Evolutionary conservation across 1,140 invertebrate genomes (phyloP), one percentile per base, ranked within the genome.

Genomic region (Sminthurides bifidus): DNA sequence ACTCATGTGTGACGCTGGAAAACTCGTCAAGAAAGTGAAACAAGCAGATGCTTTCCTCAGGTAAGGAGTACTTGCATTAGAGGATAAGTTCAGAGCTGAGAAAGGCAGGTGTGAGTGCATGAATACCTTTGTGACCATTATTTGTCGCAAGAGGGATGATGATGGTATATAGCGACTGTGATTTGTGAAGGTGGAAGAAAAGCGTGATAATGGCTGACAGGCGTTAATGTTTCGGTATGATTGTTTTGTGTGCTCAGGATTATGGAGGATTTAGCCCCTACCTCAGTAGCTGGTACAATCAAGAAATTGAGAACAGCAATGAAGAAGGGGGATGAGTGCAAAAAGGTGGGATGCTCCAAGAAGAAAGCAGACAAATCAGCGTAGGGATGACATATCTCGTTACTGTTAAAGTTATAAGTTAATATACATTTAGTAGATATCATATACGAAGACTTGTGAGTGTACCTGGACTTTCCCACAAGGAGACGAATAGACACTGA

Each of bases 21-120:
- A 64, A 54, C 48, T 66, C 27, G 61, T 66, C 14, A 66, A 66
- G 53, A 66, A 66, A 50, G 59, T 66, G 2, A 66, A 66, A 51
- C 58, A 64, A 45, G 64, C 64, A 31, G 64, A 66, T 33, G 46
- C 61, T 37, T 66, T 59, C 48, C 52, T 66, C 26, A 66, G 62
- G 64, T 65, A 50, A 65, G 61, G 15, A 21, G n/a, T n/a, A n/a
- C n/a, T n/a, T n/a, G n/a, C n/a, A n/a, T n/a, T n/a, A n/a, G n/a
- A n/a, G n/a, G n/a, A n/a, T n/a, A n/a, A n/a, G n/a, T n/a, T n/a
- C n/a, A n/a, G n/a, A n/a, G n/a, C n/a, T n/a, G n/a, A n/a, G n/a
- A n/a, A n/a, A n/a, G n/a, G n/a, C n/a, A n/a, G n/a, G n/a, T n/a
- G n/a, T n/a, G n/a, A n/a, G n/a, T n/a, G n/a, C n/a, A n/a, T n/a